Conservation (phyloP, 37 sponge, comb jelly and placozoan species). For the Geodia barretti region DNA sequence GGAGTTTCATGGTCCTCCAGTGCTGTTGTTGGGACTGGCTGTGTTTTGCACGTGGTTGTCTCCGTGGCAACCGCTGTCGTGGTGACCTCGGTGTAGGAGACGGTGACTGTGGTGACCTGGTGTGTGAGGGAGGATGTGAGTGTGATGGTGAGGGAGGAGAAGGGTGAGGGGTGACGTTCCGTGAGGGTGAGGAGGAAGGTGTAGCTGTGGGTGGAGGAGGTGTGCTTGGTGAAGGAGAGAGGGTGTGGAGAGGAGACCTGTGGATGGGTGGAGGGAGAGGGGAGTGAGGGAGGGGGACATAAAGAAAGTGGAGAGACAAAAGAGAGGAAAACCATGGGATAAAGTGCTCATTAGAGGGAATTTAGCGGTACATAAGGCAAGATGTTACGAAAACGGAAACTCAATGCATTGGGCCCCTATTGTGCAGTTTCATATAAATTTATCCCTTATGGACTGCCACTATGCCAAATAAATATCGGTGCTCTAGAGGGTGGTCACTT, state of each 20-base stretch:
- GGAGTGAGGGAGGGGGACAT: neutral
- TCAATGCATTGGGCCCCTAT: too few species aligned
- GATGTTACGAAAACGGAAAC: too few species aligned
- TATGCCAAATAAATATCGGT: neutral
- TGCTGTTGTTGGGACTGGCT: neutral
- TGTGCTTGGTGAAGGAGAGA: conserved; percentile 1
- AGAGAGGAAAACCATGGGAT: neutral
- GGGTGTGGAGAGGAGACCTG: conserved; percentile 49
- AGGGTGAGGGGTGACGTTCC: conserved; percentile 26
- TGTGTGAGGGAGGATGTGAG: conserved; percentile 37
- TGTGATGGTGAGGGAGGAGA: conserved; percentile 26
- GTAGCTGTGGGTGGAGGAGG: conserved; percentile 6
- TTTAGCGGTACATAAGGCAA: too few species aligned
- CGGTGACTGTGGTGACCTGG: conserved; percentile 26
- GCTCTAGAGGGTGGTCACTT: too few species aligned
- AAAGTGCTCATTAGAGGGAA: neutral
- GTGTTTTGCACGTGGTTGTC: neutral
- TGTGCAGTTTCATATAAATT: neutral
- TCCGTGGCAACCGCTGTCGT: neutral
- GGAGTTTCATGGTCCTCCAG: neutral
- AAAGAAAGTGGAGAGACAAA: too few species aligned
- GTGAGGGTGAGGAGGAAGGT: conserved; percentile 33
- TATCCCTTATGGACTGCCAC: neutral
- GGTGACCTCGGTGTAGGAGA: conserved; percentile 7
- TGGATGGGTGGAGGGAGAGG: too few species aligned